Evolutionary conservation across 1,140 invertebrate species (phyloP).

Genomic region (Drosophila triauraria): DNA sequence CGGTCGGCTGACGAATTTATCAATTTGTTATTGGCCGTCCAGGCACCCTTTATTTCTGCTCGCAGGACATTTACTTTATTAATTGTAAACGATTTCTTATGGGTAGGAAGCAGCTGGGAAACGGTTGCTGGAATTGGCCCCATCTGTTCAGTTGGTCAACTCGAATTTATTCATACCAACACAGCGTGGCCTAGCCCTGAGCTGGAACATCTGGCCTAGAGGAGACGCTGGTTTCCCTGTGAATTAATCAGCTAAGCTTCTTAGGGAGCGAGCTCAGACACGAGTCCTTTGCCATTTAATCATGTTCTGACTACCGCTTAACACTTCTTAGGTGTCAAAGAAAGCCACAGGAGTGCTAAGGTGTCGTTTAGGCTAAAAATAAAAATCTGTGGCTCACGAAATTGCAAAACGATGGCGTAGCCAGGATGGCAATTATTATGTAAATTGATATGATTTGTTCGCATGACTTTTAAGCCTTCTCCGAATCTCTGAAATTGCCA

Average conservation of each 20-base stretch:
- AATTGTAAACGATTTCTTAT: conserved; percentile 40
- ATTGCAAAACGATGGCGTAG: conserved; percentile 23
- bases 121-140: conserved; percentile 2
- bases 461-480: conserved; percentile 33
- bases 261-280: neutral
- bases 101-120: neutral
- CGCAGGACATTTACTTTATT: conserved; percentile 38
- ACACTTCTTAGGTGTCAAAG: conserved; percentile 45
- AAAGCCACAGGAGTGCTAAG: conserved; percentile 11
- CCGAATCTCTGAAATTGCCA: conserved; percentile 5
- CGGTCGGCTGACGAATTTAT: conserved; percentile 43
- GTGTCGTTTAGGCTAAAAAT: conserved; percentile 9
- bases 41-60: conserved; percentile 4
- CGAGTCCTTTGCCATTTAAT: conserved; percentile 20
- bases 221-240: conserved; percentile 3
- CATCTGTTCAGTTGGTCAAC: conserved; percentile 33
- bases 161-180: conserved; percentile 9
- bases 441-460: conserved; percentile 19
- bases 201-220: conserved; percentile 19
- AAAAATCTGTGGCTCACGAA: conserved; percentile 6
- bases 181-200: neutral
- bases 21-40: conserved; percentile 31
- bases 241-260: conserved; percentile 34
- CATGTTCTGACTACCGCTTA: conserved; percentile 2
- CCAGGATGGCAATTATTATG: conserved; percentile 20